Conservation (phyloP, 2,888 invertebrate genomes). For the Drosophila putrida region DNA sequence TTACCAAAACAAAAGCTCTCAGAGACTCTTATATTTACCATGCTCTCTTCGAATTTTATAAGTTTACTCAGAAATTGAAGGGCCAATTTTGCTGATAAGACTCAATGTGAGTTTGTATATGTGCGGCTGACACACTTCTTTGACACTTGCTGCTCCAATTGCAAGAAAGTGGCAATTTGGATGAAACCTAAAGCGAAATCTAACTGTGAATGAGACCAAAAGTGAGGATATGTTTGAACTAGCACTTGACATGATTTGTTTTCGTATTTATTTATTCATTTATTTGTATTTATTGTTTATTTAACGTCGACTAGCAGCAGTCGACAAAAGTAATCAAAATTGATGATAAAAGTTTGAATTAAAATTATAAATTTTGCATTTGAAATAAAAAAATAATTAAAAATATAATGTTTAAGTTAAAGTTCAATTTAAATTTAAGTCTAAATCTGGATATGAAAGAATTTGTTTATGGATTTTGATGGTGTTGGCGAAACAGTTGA, state of each 20-base stretch:
- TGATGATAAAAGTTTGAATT: no score
- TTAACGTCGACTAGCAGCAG: no score
- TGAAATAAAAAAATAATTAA: no score
- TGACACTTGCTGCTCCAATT: conserved; percentile 65
- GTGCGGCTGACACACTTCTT: conserved; percentile 52
- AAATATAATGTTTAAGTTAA: no score
- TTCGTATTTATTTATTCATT: no score
- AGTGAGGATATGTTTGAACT: not conserved
- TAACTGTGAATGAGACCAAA: conserved; percentile 4
- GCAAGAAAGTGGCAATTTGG: conserved; percentile 26
- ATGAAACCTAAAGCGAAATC: conserved; percentile 6
- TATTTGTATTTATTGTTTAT: no score
- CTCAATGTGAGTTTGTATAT: conserved; percentile 1
- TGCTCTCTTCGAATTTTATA: conserved; percentile 7
- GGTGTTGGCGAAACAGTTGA: conserved; percentile 5
- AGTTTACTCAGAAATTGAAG: not conserved
- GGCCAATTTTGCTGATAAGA: conserved; percentile 35
- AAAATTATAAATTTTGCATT: no score
- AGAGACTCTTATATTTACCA: conserved; percentile 3
- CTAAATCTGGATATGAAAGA: no score
- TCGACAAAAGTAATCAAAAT: no score
- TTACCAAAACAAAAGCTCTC: conserved; percentile 4
- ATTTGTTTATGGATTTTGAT: conserved; percentile 12
- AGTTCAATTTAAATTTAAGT: no score
- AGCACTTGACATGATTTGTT: conserved; percentile 44